These are phyloP conservation scores for Anolis sagrei DNA, from an alignment of 2,113 vertebrate genomes.

Conservation along the genomic window DNA sequence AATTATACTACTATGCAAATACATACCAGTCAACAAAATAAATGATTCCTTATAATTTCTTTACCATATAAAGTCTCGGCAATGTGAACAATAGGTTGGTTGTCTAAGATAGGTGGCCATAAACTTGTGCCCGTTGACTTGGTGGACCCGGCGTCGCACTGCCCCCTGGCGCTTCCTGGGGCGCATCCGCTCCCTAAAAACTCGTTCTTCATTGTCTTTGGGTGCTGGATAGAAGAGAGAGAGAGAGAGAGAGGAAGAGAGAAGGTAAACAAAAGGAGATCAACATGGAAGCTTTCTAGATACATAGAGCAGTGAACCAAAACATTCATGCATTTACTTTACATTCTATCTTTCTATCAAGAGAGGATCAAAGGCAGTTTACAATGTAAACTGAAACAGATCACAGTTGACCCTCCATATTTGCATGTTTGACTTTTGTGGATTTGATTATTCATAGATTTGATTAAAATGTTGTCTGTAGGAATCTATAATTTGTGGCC, in stretches of 20 bases:
- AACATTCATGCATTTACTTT: neutral
- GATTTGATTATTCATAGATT: too few relatives aligned
- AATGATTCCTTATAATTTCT: slow-evolving; percentile 15
- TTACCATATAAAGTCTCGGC: slow-evolving; percentile 98
- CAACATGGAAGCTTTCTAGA: neutral
- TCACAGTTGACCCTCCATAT: too few relatives aligned
- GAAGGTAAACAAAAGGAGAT: neutral
- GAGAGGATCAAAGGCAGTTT: too few relatives aligned
- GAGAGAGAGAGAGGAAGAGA: slow-evolving; percentile 30
- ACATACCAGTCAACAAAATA: neutral
- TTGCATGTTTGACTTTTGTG: too few relatives aligned
- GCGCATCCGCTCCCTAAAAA: slow-evolving; percentile 94
- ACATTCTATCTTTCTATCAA: neutral
- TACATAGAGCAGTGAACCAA: neutral
- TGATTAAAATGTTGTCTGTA: too few relatives aligned
- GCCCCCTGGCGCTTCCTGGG: slow-evolving; percentile 95
- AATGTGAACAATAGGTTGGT: slow-evolving; percentile 97
- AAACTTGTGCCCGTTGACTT: slow-evolving; percentile 99
- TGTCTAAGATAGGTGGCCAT: slow-evolving; percentile 99
- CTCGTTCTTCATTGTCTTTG: slow-evolving; percentile 96
- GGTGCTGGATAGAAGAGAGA: slow-evolving; percentile 74
- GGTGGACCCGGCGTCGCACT: slow-evolving; percentile 94
- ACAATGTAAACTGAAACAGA: too few relatives aligned
- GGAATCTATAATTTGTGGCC: too few relatives aligned
- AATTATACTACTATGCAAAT: neutral